These are phyloP conservation scores for Ochropleura leucogaster DNA, from an alignment of 2,888 invertebrate species.

Conservation along the genomic window DNA sequence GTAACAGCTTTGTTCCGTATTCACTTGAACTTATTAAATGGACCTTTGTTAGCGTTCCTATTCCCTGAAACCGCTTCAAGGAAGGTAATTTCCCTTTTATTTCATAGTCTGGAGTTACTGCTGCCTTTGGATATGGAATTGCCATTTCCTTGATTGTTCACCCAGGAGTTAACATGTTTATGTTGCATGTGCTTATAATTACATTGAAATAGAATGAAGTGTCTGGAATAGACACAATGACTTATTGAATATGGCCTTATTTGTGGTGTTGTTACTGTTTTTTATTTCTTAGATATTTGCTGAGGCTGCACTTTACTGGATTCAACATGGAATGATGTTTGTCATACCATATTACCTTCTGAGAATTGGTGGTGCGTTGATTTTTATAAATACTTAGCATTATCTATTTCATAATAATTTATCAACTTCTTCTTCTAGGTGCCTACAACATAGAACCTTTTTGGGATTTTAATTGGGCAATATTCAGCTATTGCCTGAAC, in stretches of 20 bases:
- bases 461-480: conserved; percentile 94
- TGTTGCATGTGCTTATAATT: background rate
- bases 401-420: conserved; percentile 32
- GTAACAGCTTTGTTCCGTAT: conserved; percentile 96
- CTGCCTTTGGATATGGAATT: background rate
- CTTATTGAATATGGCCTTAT: background rate
- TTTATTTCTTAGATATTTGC: conserved; percentile 93
- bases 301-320: conserved; percentile 98
- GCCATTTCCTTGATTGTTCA: background rate
- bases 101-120: background rate
- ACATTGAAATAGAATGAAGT: background rate
- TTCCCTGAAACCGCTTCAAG: conserved; percentile 99
- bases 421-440: conserved; percentile 89
- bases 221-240: background rate
- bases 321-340: conserved; percentile 98
- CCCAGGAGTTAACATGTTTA: background rate
- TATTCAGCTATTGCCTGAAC: conserved; percentile 94
- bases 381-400: conserved; percentile 13
- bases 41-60: conserved; percentile 97
- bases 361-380: conserved; percentile 94
- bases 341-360: conserved; percentile 98
- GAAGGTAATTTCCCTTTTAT: conserved; percentile 90
- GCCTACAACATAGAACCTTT: conserved; percentile 95
- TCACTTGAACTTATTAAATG: conserved; percentile 98
- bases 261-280: background rate